Percentiles rank a stretch among this genome's conserved stretches.
Conservation (phyloP, 35 echinoderm and acorn worm species). For the Lytechinus pictus region DNA sequence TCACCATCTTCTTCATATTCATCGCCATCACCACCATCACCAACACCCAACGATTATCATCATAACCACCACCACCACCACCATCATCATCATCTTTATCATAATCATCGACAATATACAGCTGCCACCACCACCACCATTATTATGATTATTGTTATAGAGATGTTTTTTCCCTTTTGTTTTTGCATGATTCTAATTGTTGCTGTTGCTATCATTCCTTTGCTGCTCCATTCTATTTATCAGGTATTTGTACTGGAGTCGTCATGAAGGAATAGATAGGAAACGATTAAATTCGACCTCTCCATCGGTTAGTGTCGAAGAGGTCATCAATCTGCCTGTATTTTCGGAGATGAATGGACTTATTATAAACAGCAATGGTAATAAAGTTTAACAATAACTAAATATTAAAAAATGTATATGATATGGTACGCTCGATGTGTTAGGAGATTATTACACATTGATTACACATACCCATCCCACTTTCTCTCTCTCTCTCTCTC, state of each 20-base stretch:
- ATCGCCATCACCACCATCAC: no score
- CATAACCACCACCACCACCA: no score
- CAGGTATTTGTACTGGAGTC: neutral
- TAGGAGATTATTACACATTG: neutral
- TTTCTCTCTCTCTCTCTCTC: no score
- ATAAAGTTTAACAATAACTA: no score
- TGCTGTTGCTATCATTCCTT: neutral
- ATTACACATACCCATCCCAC: neutral
- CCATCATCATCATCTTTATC: neutral
- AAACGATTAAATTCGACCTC: neutral
- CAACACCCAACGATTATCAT: no score
- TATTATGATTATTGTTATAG: no score
- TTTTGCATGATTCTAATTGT: neutral
- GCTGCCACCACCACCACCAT: neutral
- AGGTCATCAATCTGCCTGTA: neutral
- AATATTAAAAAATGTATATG: no score
- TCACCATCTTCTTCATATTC: no score
- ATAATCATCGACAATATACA: neutral
- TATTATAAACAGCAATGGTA: neutral
- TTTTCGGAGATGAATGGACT: neutral
- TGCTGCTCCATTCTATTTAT: no score
- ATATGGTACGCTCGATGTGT: neutral
- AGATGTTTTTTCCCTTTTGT: neutral
- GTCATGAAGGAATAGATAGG: neutral
- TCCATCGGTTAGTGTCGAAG: neutral